Evolutionary conservation across 2,113 vertebrate species (phyloP).

Genomic region (Pimephales promelas): DNA sequence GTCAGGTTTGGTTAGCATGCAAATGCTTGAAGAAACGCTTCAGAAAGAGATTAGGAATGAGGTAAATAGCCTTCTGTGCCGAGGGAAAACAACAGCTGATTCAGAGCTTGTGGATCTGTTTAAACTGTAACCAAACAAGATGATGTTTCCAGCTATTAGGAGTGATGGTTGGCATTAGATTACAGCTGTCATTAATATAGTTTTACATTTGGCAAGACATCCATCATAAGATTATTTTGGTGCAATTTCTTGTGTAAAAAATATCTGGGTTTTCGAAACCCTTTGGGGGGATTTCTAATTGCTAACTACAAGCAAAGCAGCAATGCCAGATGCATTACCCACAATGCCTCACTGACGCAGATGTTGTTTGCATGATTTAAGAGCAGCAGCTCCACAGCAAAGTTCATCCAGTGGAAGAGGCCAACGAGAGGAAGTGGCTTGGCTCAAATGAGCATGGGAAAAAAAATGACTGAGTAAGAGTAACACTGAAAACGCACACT

Average conservation of each 20-base stretch:
- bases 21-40: background rate
- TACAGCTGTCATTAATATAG: conserved; percentile 1
- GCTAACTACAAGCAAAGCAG: conserved; percentile 5
- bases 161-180: background rate
- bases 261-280: background rate
- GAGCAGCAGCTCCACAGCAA: background rate
- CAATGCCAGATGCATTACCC: conserved; percentile 38
- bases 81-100: background rate
- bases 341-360: conserved; percentile 44
- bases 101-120: background rate
- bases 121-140: conserved; percentile 22
- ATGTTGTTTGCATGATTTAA: conserved; percentile 43
- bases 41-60: background rate
- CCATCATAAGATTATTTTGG: background rate
- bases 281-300: conserved; percentile 26
- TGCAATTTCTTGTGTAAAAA: background rate
- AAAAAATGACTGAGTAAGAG: conserved; percentile 18
- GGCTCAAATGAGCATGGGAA: conserved; percentile 39
- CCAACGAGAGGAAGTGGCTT: conserved; percentile 46
- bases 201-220: conserved; percentile 6
- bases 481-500: background rate
- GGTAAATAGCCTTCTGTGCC: background rate
- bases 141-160: background rate
- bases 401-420: conserved; percentile 18
- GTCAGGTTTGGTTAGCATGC: background rate